Percentiles rank a stretch among this genome's conserved stretches.
phyloP scores from a whole-genome alignment of 2,888 invertebrate genomes.

The Ochlodes sylvanus region DNA sequence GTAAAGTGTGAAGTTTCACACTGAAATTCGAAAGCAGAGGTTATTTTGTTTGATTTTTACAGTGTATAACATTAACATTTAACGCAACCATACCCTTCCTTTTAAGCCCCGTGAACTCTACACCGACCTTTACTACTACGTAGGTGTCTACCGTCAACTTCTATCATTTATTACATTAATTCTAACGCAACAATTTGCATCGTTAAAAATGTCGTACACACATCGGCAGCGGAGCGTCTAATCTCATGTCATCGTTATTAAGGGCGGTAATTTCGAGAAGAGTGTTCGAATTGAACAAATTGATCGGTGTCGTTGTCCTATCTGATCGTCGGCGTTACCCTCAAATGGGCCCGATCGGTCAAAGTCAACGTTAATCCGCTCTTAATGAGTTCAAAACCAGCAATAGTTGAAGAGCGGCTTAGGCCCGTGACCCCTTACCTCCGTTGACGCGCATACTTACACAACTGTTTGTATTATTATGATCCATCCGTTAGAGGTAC shows the following conservation, averaged over 20 bases:
- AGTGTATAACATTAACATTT: too few relatives aligned
- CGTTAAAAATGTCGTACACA: neutral
- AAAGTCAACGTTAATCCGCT: constrained; percentile 77
- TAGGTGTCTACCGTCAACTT: too few relatives aligned
- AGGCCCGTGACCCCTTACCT: constrained; percentile 48
- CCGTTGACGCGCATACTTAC: neutral
- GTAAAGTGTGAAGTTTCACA: too few relatives aligned
- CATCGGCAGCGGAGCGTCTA: constrained; percentile 1
- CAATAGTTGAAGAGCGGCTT: constrained; percentile 64
- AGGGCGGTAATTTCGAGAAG: constrained; percentile 47
- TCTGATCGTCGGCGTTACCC: constrained; percentile 59
- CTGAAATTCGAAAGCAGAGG: too few relatives aligned
- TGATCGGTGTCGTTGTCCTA: constrained; percentile 64
- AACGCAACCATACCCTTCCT: too few relatives aligned
- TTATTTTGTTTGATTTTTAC: too few relatives aligned
- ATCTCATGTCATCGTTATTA: constrained; percentile 25
- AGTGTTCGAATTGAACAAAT: constrained; percentile 57
- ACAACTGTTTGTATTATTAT: too few relatives aligned
- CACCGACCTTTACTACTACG: too few relatives aligned
- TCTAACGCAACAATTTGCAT: too few relatives aligned
- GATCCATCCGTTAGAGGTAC: too few relatives aligned
- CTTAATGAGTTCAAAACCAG: constrained; percentile 79
- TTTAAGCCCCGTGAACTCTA: too few relatives aligned
- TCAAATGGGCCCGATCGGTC: constrained; percentile 71
- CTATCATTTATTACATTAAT: too few relatives aligned